These are phyloP conservation scores for Lepilemur septentrionalis DNA, from an alignment of 2,797 vertebrate genomes.

Conservation along the genomic window DNA sequence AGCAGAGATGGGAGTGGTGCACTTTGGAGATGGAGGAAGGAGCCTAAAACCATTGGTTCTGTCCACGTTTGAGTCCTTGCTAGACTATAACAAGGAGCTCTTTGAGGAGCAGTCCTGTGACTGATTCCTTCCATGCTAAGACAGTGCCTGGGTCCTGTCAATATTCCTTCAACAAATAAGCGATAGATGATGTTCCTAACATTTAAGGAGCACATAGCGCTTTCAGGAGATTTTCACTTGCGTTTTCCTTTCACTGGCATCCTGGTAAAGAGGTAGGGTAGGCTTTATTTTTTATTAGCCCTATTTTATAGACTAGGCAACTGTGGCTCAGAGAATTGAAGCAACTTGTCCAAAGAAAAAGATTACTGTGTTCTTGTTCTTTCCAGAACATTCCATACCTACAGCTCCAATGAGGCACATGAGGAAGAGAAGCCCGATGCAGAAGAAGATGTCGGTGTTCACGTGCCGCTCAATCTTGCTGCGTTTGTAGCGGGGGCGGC, in stretches of 20 bases:
- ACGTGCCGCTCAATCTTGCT: conserved; percentile 94
- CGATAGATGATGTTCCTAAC: background rate
- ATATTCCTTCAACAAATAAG: background rate
- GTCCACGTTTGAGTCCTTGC: background rate
- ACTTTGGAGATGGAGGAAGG: background rate
- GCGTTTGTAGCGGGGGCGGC: conserved; percentile 92
- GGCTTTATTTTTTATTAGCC: background rate
- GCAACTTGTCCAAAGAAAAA: background rate
- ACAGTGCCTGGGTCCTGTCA: background rate
- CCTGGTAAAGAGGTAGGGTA: background rate
- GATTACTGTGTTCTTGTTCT: background rate
- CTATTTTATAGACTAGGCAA: background rate
- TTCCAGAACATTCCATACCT: conserved; percentile 85
- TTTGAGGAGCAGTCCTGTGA: background rate
- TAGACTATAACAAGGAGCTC: background rate
- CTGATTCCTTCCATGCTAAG: background rate
- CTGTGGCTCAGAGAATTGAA: background rate
- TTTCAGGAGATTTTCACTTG: background rate
- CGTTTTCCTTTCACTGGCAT: background rate
- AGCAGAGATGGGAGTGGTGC: background rate
- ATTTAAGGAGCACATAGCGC: background rate
- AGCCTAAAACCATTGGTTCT: background rate
- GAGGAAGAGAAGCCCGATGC: conserved; percentile 90
- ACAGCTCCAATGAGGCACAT: conserved; percentile 95
- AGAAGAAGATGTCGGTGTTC: conserved; percentile 92